Evolutionary conservation across 1,140 invertebrate genomes (phyloP), one percentile per base, ranked within the genome.

Genomic region (Antheraea pernyi): DNA sequence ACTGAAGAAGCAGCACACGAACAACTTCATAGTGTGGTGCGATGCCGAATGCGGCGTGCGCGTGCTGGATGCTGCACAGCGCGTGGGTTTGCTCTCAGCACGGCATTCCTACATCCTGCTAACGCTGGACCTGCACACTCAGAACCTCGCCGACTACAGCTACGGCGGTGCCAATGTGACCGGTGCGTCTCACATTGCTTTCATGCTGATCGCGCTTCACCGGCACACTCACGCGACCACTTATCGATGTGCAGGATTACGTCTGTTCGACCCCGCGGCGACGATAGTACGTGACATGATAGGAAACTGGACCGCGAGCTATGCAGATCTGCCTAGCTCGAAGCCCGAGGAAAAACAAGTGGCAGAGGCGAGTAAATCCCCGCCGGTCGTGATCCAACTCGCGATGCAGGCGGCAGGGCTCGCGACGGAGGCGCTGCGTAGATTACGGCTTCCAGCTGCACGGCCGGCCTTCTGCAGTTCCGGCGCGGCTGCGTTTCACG

Each of bases 121-220:
- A 6, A 94, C 95, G 69, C 86, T 97, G 91, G 97, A 98, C 88
- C 89, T 98, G 67, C 96, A 97, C 78, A 95, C 95, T 0, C 89
- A 96, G 11, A 94, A 97, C 81, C 86, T 98, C 71, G 94, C 95
- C 64, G 94, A 95, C 71, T 98, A 95, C 91, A 96, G 96, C 88
- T 96, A 97, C 90, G 96, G 95, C 16, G 97, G 96, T 11, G 95
- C 96, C 5, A 98, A 98, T 83, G 96, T 98, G 63, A 97, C 97
- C 22, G 95, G 87, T 87, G 36, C 59, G 73, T 69, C 19, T 37
- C 7, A 16, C 19, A 4, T 18, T 7, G 36, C 36, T 10, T 36
- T 9, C 58, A 58, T 4, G 22, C 22, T 4, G 22, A 36, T 36
- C 18, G 59, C 19, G 18, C 37, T n/a, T 37, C 0, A 11, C n/a